phyloP scores from a whole-genome alignment of 2,888 invertebrate genomes.

The Unio delphinus region DNA sequence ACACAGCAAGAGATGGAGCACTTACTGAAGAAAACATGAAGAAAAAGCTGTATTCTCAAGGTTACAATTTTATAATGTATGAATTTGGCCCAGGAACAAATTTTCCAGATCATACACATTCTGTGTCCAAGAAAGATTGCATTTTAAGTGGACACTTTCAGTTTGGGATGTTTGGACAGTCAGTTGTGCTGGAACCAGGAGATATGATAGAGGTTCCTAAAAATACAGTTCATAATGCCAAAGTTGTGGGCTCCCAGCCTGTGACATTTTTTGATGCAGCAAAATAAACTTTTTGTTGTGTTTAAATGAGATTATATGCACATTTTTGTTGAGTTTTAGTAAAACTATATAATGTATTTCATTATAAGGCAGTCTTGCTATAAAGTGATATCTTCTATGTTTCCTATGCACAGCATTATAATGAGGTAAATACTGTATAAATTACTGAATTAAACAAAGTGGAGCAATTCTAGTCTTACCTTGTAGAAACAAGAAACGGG shows the following conservation, averaged over 20 bases:
- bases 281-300: constrained; percentile 12
- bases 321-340: too few relatives aligned
- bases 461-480: too few relatives aligned
- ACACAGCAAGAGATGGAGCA: constrained; percentile 50
- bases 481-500: too few relatives aligned
- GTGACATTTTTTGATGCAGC: constrained; percentile 63
- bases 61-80: constrained; percentile 55
- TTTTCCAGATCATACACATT: constrained; percentile 65
- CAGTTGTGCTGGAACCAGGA: constrained; percentile 59
- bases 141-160: constrained; percentile 59
- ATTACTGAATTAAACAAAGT: too few relatives aligned
- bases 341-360: too few relatives aligned
- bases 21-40: constrained; percentile 54
- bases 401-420: too few relatives aligned
- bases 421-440: too few relatives aligned
- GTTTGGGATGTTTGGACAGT: constrained; percentile 61
- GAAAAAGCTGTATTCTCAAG: constrained; percentile 53
- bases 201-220: constrained; percentile 64
- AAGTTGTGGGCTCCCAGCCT: constrained; percentile 55
- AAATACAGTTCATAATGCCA: constrained; percentile 58
- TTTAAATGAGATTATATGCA: too few relatives aligned
- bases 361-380: too few relatives aligned
- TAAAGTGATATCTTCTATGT: too few relatives aligned
- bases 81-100: constrained; percentile 57
- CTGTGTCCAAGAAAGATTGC: constrained; percentile 61